Base-by-base conservation (phyloP, 1,140 invertebrate genomes). In the Drosophila saltans region DNA sequence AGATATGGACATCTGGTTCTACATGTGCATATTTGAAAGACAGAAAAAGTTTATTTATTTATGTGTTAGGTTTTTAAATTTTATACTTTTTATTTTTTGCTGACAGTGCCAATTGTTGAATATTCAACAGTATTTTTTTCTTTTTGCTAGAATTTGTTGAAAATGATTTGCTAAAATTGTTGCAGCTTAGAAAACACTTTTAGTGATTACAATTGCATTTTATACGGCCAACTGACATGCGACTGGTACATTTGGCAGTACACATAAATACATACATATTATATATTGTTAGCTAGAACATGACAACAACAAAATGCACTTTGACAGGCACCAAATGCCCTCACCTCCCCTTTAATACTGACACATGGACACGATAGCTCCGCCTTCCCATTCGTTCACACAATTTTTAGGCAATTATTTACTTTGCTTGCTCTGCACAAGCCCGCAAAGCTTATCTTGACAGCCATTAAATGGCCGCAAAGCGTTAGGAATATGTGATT, bases 391-490 rank as follows among this genome's bases (percentile, higher is more conserved):
- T 40, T 69, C 66, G 75, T 63, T 66, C 73, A 66, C 75, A 81
- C 82, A 78, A 74, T 82, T 73, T 78, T 88, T 80, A 74, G 80
- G 73, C 83, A 82, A 86, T 86, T 88, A 86, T 83, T 88, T 86
- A 77, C 85, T 85, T 86, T 69, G 71, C 57, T 64, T 64, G 66
- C 45, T 58, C 16, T 39, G 28, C 36, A 65, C 8, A 57, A 70
- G 74, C 74, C 60, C 74, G 40, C 26, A 66, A 65, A 80, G 81
- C 83, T 86, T 86, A 86, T 86, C 83, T 79, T 88, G 84, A 88
- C 83, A 88, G 83, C 80, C 83, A 86, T 86, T 86, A 86, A 86
- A 86, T 86, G 83, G 76, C 80, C 80, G 69, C 76, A 82, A 77
- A 88, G 76, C 76, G 84, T 66, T 52, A 74, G 68, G 82, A 80